Percentiles rank a stretch among this genome's conserved stretches.
Evolutionary conservation across 2,797 vertebrate genomes (phyloP).

Genomic region (Labeo calbasu): DNA sequence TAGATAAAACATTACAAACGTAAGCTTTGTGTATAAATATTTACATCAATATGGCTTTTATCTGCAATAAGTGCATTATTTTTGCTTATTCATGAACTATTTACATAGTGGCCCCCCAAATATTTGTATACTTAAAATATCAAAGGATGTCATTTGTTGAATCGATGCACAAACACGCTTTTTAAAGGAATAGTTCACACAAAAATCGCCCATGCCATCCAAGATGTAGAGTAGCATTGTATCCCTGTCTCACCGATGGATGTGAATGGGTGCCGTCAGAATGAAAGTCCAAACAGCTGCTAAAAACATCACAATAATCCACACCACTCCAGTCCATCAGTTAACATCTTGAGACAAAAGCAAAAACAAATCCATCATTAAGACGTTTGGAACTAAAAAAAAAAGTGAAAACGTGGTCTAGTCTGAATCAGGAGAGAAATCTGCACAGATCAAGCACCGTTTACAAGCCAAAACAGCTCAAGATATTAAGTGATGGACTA

Average conservation of each 20-base stretch:
- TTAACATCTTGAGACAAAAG: neutral
- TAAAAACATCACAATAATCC: neutral
- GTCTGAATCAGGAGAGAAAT: no score
- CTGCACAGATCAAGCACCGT: no score
- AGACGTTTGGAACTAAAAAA: neutral
- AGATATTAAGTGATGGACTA: neutral
- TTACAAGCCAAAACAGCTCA: neutral
- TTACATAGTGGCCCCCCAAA: neutral
- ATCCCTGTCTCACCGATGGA: neutral
- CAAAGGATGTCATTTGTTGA: neutral
- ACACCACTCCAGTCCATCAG: neutral
- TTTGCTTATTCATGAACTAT: neutral
- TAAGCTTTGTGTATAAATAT: neutral
- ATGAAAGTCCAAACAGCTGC: neutral
- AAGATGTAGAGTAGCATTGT: neutral
- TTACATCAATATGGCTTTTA: slow-evolving; percentile 22
- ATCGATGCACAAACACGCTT: neutral
- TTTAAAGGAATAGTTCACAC: neutral
- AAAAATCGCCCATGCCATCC: neutral
- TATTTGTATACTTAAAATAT: neutral
- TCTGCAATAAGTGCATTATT: slow-evolving; percentile 8
- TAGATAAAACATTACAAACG: neutral
- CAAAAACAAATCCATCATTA: neutral
- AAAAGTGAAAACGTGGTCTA: no score
- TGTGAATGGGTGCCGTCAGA: neutral